Conservation (phyloP, 2,797 vertebrate genomes). For the Coilia nasus region DNA sequence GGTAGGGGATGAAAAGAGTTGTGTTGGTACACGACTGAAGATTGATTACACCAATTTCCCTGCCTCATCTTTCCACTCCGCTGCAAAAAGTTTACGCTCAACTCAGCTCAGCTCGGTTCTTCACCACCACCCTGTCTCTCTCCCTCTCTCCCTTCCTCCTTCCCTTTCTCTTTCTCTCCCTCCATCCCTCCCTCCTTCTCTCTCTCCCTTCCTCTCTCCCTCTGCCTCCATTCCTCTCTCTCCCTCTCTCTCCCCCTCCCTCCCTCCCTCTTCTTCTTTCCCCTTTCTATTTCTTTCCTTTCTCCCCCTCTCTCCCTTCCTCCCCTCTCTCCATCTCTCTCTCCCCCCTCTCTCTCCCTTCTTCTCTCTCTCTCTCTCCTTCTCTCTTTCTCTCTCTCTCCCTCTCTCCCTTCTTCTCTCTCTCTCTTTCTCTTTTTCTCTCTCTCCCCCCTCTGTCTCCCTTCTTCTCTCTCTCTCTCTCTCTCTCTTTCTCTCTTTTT, state of each 20-base stretch:
- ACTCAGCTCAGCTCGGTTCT: background rate
- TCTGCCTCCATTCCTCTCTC: too few species aligned
- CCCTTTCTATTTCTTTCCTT: too few species aligned
- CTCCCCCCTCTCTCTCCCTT: background rate
- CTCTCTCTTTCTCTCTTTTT: too few species aligned
- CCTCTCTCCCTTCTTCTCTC: background rate
- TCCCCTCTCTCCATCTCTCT: background rate
- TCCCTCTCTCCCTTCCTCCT: too few species aligned
- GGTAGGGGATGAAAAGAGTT: conserved; percentile 47
- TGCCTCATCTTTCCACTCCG: conserved; percentile 48
- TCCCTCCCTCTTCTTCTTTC: too few species aligned
- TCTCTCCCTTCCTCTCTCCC: too few species aligned
- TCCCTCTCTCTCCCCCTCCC: too few species aligned
- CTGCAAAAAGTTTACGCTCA: conserved; percentile 40
- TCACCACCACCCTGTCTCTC: conserved; percentile 1
- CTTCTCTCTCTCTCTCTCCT: background rate
- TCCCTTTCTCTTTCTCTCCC: conserved; percentile 17
- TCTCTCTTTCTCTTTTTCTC: background rate
- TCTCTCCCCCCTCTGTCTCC: too few species aligned
- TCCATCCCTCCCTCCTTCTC: background rate
- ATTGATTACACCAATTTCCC: conserved; percentile 72
- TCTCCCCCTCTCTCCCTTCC: too few species aligned
- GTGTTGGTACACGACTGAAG: conserved; percentile 57
- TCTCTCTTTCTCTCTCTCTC: background rate
- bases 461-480: too few species aligned